Conservation (phyloP, 2,113 vertebrate species). For the Anthoscopus minutus region DNA sequence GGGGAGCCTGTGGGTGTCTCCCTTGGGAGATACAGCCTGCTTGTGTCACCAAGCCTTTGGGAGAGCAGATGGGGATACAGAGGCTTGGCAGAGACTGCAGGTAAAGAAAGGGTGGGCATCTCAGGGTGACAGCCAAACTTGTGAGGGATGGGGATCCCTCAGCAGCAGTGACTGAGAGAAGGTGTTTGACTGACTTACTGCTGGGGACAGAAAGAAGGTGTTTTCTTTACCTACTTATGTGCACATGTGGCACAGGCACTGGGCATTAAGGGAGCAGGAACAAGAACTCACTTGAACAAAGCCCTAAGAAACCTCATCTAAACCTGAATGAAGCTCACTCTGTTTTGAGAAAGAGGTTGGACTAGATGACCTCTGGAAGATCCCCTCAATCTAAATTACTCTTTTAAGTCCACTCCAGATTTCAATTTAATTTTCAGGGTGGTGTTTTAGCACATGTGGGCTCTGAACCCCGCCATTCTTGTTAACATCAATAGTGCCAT, state of each 20-base stretch:
- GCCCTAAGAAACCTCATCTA: background rate
- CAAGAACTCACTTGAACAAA: background rate
- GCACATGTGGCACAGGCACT: accelerated
- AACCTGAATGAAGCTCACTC: background rate
- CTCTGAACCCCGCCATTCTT: background rate
- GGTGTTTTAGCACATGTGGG: background rate
- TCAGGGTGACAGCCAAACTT: accelerated
- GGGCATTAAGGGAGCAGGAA: background rate
- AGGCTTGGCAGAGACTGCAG: background rate
- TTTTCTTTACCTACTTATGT: background rate
- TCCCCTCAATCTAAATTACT: background rate
- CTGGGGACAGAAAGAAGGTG: background rate
- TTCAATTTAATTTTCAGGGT: background rate
- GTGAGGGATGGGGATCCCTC: background rate
- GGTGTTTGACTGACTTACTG: accelerated
- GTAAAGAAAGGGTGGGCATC: background rate
- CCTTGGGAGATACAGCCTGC: background rate
- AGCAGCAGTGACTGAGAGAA: background rate
- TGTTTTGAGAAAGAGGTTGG: background rate
- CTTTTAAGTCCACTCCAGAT: background rate
- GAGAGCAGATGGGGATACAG: background rate
- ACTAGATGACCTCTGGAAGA: background rate
- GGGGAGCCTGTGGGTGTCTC: accelerated
- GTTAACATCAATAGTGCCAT: background rate
- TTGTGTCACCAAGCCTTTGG: background rate